Evolutionary conservation across 2,113 vertebrate genomes (phyloP).

Genomic region (Eublepharis macularius): DNA sequence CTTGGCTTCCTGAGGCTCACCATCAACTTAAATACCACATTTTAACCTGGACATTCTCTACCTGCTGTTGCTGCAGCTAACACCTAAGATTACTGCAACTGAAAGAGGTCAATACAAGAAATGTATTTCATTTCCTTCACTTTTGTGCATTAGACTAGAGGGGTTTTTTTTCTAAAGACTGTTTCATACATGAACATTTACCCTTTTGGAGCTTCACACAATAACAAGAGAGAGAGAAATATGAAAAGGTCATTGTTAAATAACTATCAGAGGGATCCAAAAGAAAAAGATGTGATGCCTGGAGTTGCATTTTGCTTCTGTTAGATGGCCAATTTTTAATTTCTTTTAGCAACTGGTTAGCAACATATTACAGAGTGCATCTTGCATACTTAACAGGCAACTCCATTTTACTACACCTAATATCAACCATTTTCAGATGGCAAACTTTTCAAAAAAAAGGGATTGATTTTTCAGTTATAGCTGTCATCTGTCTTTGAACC

Average conservation of each 20-base stretch:
- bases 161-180: neutral
- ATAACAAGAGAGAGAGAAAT: neutral
- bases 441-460: neutral
- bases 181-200: neutral
- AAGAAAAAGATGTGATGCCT: neutral
- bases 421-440: neutral
- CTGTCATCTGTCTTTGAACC: neutral
- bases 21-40: constrained; percentile 19
- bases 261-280: neutral
- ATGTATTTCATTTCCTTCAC: neutral
- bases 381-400: neutral
- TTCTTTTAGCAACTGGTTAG: neutral
- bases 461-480: neutral
- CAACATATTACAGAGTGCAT: neutral
- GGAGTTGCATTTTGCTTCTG: neutral
- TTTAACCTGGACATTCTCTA: neutral
- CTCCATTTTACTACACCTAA: neutral
- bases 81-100: neutral
- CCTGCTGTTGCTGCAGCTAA: neutral
- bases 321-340: neutral
- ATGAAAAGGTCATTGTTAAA: neutral
- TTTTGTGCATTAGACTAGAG: neutral
- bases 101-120: neutral
- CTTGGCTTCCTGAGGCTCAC: neutral
- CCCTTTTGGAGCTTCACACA: neutral